Evolutionary conservation across 2,888 invertebrate species (phyloP).

Genomic region (Ennomos erosarius): DNA sequence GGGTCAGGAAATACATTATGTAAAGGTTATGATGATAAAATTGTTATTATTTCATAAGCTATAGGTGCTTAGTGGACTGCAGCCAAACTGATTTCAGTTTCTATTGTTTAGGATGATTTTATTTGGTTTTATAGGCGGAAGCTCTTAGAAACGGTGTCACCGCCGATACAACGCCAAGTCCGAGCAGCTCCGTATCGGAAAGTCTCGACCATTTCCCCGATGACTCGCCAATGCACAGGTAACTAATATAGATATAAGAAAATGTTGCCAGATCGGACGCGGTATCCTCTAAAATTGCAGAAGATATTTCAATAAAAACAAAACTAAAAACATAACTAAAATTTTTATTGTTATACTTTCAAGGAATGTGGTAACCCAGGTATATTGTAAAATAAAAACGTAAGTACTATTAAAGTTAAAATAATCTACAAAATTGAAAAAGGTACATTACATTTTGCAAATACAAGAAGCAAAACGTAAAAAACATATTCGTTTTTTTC

Average conservation of each 20-base stretch:
- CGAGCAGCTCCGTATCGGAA: conserved; percentile 95
- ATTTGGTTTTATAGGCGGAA: conserved; percentile 69
- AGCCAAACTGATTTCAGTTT: conserved; percentile 15
- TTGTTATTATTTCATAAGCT: not conserved
- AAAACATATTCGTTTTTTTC: not conserved
- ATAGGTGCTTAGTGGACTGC: conserved; percentile 10
- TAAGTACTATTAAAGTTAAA: too few relatives aligned
- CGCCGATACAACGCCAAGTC: conserved; percentile 93
- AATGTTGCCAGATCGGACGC: conserved; percentile 19
- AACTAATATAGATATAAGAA: conserved; percentile 33
- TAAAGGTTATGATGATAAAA: not conserved
- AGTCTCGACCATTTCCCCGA: conserved; percentile 96
- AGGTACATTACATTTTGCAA: too few relatives aligned
- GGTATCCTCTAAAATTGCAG: not conserved
- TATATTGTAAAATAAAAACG: too few relatives aligned
- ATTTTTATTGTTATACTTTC: too few relatives aligned
- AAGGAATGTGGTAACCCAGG: too few relatives aligned
- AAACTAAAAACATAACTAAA: too few relatives aligned
- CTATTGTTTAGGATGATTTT: conserved; percentile 10
- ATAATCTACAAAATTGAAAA: too few relatives aligned
- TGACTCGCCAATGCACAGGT: conserved; percentile 94
- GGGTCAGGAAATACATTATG: conserved; percentile 1
- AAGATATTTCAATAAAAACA: not conserved
- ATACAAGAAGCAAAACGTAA: too few relatives aligned
- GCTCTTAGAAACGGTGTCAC: conserved; percentile 85